phyloP scores from a whole-genome alignment of 2,797 vertebrate species.

The Myripristis jacobus region DNA sequence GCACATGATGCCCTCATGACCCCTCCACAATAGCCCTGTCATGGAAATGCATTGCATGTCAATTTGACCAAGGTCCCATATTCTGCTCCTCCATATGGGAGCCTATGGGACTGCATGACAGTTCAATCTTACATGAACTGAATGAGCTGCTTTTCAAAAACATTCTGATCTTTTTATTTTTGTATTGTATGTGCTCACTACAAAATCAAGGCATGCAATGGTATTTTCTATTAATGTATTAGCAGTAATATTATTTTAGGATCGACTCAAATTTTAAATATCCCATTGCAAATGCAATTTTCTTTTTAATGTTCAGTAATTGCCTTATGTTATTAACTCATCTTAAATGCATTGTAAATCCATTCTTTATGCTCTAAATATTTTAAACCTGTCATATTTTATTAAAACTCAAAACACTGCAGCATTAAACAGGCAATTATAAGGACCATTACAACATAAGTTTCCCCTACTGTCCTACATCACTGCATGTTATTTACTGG shows the following conservation, averaged over 20 bases:
- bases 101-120: conserved; percentile 14
- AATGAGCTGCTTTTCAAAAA: conserved; percentile 13
- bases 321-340: too few species aligned
- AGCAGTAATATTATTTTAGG: neutral
- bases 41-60: conserved; percentile 41
- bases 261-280: conserved; percentile 5
- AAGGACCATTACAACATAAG: too few species aligned
- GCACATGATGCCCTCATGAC: conserved; percentile 18
- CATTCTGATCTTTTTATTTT: neutral
- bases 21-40: conserved; percentile 29
- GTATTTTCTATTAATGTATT: conserved; percentile 18
- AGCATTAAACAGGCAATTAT: too few species aligned
- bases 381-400: too few species aligned
- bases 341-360: too few species aligned
- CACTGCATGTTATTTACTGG: too few species aligned
- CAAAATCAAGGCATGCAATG: neutral
- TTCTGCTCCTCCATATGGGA: conserved; percentile 2
- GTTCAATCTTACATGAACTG: conserved; percentile 16
- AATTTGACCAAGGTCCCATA: conserved; percentile 36
- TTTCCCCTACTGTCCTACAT: too few species aligned
- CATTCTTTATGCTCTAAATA: too few species aligned
- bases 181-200: neutral
- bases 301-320: conserved; percentile 17
- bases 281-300: conserved; percentile 19
- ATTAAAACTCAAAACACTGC: too few species aligned